Evolutionary conservation across 1,140 invertebrate genomes (phyloP), one percentile per base, ranked within the genome.

Genomic region (Halotydeus destructor): DNA sequence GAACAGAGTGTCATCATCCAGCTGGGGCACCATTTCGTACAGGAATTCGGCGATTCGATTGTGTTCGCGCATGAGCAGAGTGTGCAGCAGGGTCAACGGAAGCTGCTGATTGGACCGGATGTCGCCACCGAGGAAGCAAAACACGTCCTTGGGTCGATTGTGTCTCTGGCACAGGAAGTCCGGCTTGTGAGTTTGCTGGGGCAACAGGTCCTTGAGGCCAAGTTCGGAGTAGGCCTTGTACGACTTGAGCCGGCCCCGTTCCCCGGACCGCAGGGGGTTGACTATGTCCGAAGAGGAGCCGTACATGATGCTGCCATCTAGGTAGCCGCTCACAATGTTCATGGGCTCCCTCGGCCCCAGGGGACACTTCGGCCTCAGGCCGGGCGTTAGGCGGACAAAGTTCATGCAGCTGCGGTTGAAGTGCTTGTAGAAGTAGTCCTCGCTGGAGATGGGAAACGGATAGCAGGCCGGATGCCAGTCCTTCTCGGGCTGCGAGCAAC

Each of bases 1-100:
- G 65, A 78, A 97, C 1, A 94, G 55, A 0, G 74, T 86, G 61
- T 93, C 85, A 54, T 93, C 85, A 54, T 88, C 78, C 85, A 85
- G 91, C 54, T 89, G 83, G 2, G 82, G 81, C 62, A 93, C 93
- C 8, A 89, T 69, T 37, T 70, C 0, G 71, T 67, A 34, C 27
- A 96, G 60, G 49, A 74, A 70, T 37, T 71, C 66, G 0, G 83
- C 80, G 39, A 94, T 66, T 46, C 75, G 72, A 60, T 96, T 96
- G 58, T 96, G 88, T 52, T 86, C 74, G 46, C 86, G 61, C 48
- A 93, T 61, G 69, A 81, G 85, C 5, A 86, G 63, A 1, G 82
- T 81, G 58, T 94, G 86, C 37, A 88, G 65, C 0, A 77, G 74
- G 6, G 78, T 75, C 16, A 93, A 55, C 43, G 78, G 74, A 0